A percentile compares a stretch with the other conserved stretches of the same genome.
Conservation (phyloP, 2,797 vertebrate species). For the Acanthornis magna region DNA sequence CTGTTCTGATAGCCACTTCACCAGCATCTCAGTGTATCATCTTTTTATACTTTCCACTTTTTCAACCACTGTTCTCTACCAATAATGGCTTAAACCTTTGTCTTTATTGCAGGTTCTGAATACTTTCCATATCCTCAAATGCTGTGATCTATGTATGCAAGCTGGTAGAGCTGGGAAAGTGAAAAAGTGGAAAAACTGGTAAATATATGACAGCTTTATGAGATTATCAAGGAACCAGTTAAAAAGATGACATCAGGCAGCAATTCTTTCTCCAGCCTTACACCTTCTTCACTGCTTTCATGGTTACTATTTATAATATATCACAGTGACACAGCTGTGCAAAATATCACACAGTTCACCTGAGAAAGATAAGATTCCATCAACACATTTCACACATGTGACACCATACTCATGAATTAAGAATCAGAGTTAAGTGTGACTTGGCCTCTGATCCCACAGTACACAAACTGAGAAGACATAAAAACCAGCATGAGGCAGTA, state of each 20-base stretch:
- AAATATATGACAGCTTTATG: background rate
- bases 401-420: conserved; percentile 1
- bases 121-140: background rate
- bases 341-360: conserved; percentile 23
- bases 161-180: background rate
- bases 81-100: background rate
- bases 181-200: background rate
- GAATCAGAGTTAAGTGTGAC: background rate
- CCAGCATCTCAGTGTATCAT: background rate
- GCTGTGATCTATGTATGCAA: background rate
- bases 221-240: conserved; percentile 6
- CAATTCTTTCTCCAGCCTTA: conserved; percentile 14
- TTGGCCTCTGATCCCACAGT: background rate
- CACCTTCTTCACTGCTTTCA: background rate
- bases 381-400: background rate
- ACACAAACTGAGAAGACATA: background rate
- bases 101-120: background rate
- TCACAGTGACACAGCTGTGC: background rate
- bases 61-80: background rate
- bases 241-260: background rate
- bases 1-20: background rate
- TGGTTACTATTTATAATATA: background rate
- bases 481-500: background rate
- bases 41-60: background rate
- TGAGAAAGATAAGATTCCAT: conserved; percentile 12